phyloP scores from a whole-genome alignment of 2,113 vertebrate genomes.

The Marmota flaviventris region DNA sequence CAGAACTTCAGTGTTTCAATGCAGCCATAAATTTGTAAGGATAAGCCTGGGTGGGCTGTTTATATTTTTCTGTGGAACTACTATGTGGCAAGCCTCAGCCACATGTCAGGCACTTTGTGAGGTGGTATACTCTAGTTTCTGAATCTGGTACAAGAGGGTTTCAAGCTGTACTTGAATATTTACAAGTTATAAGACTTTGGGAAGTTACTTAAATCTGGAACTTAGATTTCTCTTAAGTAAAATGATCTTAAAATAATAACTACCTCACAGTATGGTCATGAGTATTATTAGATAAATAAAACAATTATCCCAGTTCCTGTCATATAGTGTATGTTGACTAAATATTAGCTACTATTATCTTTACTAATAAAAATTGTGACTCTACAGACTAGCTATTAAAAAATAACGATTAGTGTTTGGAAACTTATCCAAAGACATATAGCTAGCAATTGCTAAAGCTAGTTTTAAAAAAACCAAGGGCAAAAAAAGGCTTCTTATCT shows the following conservation, averaged over 20 bases:
- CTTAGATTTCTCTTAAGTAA: not conserved
- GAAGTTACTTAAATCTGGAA: not conserved
- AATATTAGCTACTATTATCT: not conserved
- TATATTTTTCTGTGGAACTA: not conserved
- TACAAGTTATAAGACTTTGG: not conserved
- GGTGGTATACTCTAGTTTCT: not conserved
- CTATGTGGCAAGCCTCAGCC: not conserved
- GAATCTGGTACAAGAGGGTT: not conserved
- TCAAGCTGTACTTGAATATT: slow-evolving; percentile 8
- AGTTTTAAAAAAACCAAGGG: not conserved
- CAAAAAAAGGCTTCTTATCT: not conserved
- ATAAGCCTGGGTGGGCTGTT: not conserved
- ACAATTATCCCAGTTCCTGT: not conserved
- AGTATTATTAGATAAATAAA: not conserved
- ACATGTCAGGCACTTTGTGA: not conserved
- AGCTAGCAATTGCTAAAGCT: not conserved
- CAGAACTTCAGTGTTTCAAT: not conserved
- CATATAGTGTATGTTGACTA: not conserved
- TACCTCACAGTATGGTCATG: not conserved
- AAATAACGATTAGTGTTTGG: not conserved
- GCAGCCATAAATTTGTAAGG: not conserved
- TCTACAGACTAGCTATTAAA: not conserved
- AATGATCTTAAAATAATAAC: not conserved
- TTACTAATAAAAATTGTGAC: not conserved
- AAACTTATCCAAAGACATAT: not conserved